These are phyloP conservation scores for Dunckerocampus dactyliophorus DNA, from an alignment of 2,113 vertebrate genomes.

Conservation along the genomic window DNA sequence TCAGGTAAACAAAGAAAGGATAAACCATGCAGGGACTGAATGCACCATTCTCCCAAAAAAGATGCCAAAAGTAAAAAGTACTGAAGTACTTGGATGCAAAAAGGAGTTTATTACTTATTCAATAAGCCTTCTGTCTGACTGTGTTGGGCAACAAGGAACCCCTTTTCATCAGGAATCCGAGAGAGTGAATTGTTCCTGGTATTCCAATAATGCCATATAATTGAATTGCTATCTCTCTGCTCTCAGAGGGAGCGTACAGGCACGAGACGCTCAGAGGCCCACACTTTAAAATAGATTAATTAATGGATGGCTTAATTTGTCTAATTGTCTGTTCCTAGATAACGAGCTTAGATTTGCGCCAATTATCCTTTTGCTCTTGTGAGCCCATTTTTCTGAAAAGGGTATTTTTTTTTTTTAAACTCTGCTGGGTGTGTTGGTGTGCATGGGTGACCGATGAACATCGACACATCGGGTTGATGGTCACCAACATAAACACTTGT, in stretches of 20 bases:
- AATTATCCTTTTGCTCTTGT: conserved; percentile 48
- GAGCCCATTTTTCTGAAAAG: conserved; percentile 16
- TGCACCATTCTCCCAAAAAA: not conserved
- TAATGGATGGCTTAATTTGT: conserved; percentile 55
- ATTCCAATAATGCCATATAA: conserved; percentile 60
- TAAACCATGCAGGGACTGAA: conserved; percentile 13
- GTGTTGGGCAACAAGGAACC: conserved; percentile 12
- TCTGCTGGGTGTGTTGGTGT: not conserved
- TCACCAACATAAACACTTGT: no score
- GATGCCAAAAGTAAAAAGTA: conserved; percentile 1
- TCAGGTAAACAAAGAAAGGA: conserved; percentile 24
- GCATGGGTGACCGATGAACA: no score
- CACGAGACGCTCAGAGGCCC: conserved; percentile 44
- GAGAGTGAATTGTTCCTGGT: conserved; percentile 8
- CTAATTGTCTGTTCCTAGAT: conserved; percentile 66
- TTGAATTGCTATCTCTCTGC: conserved; percentile 55
- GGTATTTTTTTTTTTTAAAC: conserved; percentile 21
- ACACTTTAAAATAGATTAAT: conserved; percentile 63
- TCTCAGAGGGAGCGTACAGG: conserved; percentile 40
- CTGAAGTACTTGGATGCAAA: conserved; percentile 32
- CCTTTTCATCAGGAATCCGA: conserved; percentile 39
- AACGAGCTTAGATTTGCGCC: conserved; percentile 62
- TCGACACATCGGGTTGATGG: conserved; percentile 15
- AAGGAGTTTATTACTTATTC: conserved; percentile 6
- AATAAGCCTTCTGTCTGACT: conserved; percentile 11